Evolutionary conservation across 2,797 vertebrate species (phyloP), one percentile per base, ranked within the genome.

Genomic region (Urophycis tenuis): DNA sequence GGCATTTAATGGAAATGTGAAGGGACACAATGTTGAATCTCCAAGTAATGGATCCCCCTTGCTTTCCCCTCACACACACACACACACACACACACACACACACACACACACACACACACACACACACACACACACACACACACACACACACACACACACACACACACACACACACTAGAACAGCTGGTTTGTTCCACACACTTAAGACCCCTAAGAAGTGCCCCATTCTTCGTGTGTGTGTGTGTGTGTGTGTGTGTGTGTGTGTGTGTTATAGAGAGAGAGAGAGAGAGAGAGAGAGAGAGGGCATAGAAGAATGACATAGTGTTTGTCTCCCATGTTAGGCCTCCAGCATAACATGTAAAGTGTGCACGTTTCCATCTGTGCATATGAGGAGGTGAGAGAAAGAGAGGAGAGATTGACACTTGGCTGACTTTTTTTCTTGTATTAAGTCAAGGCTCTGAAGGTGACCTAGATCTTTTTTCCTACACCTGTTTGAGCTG

Each of bases 21-120:
- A 80, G 79, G 79, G 86, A 83, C 85, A 77, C 34, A 71, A 81
- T 82, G 84, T 33, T 80, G 81, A 80, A 78, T 81, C 19, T 84
- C 79, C 78, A 77, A 67, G 72, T 17, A 35, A 34, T 33, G 49
- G 33, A 49, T 41, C 64, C 80, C 69, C 11, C 75, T n/a, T n/a
- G n/a, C 29, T 9, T 74, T 39, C 73, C 33, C 73, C 72, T 75
- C 74, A 79, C 74, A n/a, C 22, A n/a, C 33, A 73, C 49, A 80
- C 72, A 80, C 53, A 79, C 72, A 79, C 53, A 81, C 72, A 80
- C 53, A 34, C n/a, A n/a, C n/a, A n/a, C n/a, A n/a, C n/a, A n/a
- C n/a, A n/a, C n/a, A n/a, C n/a, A n/a, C n/a, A n/a, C n/a, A n/a
- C n/a, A n/a, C n/a, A n/a, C n/a, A n/a, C n/a, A n/a, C n/a, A n/a